Percentiles rank a stretch among this genome's conserved stretches.
phyloP scores from a whole-genome alignment of 64 coral and sea anemone species.

The Acropora tenuis region DNA sequence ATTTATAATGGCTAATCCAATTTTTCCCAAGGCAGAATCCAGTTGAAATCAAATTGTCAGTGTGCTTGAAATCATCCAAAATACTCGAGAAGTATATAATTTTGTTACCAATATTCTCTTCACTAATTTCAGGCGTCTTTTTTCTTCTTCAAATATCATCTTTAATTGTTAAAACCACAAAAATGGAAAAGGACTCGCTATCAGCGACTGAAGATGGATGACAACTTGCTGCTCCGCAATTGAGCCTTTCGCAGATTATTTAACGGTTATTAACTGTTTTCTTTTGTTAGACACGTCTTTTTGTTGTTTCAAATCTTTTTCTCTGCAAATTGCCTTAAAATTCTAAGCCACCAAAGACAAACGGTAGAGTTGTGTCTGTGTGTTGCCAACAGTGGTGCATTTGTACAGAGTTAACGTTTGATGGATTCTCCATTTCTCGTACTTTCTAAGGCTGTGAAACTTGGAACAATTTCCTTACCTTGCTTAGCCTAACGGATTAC shows the following conservation, averaged over 20 bases:
- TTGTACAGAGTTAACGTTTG: no score
- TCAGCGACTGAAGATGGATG: neutral
- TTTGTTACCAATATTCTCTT: neutral
- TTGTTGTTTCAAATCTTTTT: neutral
- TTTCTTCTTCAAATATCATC: neutral
- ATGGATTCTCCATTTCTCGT: no score
- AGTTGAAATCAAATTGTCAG: neutral
- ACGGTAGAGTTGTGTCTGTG: no score
- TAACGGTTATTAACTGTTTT: neutral
- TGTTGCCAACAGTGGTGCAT: no score
- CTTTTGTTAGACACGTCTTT: neutral
- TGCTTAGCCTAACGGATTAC: no score
- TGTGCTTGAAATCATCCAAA: neutral
- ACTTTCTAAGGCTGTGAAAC: no score
- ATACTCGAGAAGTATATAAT: neutral
- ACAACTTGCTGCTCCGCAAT: neutral
- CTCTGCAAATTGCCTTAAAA: neutral
- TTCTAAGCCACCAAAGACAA: neutral
- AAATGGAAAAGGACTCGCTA: neutral
- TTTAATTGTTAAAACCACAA: conserved; percentile 42
- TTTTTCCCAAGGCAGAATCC: neutral
- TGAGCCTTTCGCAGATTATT: neutral
- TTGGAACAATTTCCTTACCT: no score
- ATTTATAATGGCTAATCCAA: neutral
- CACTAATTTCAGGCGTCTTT: neutral